Evolutionary conservation across 1,140 invertebrate genomes (phyloP).

Genomic region (Diachasmimorpha longicaudata): DNA sequence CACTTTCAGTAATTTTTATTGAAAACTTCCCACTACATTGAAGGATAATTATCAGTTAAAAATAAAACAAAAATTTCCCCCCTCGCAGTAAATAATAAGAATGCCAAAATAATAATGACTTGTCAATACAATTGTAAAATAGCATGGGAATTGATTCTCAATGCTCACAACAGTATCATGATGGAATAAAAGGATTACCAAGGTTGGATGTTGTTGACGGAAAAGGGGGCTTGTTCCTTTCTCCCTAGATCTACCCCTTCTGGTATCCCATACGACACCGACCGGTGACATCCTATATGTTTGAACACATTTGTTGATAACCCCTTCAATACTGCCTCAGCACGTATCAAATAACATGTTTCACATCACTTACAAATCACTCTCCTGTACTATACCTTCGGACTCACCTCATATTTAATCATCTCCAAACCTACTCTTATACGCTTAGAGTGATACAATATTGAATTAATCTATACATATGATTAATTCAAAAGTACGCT

Average conservation of each 20-base stretch:
- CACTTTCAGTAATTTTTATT: no score
- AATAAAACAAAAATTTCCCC: no score
- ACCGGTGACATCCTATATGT: slow-evolving; percentile 56
- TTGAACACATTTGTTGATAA: slow-evolving; percentile 63
- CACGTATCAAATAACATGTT: slow-evolving; percentile 49
- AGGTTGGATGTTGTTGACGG: slow-evolving; percentile 16
- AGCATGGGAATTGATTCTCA: slow-evolving; percentile 26
- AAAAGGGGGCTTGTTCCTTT: slow-evolving; percentile 1
- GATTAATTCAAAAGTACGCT: no score
- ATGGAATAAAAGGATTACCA: slow-evolving; percentile 27
- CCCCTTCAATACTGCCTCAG: slow-evolving; percentile 48
- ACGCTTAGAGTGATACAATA: not conserved
- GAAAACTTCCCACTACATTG: no score
- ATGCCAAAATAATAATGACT: not conserved
- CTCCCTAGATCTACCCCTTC: not conserved
- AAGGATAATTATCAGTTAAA: no score
- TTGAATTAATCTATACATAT: not conserved
- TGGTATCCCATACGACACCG: not conserved
- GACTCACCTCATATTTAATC: not conserved
- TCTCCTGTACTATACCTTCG: not conserved
- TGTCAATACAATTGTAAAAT: not conserved
- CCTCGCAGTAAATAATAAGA: not conserved
- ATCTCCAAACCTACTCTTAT: not conserved
- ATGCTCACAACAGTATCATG: slow-evolving; percentile 22
- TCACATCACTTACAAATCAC: slow-evolving; percentile 1